These are phyloP conservation scores for Myotis davidii DNA, from an alignment of 2,113 vertebrate species.

Conservation along the genomic window DNA sequence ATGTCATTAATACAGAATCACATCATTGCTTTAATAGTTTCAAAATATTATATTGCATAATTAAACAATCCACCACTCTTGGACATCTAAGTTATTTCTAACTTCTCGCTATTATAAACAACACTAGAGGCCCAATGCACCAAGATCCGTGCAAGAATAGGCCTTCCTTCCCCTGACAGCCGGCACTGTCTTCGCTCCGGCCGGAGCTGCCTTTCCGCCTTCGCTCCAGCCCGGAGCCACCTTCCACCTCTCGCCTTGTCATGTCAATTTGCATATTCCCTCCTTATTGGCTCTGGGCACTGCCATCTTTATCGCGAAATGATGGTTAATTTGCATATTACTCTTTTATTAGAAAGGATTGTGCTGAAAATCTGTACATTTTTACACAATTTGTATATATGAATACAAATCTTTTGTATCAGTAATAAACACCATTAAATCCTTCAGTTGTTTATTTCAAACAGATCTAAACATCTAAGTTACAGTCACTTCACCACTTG, in stretches of 20 bases:
- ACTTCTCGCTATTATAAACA: not conserved
- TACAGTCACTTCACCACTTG: not conserved
- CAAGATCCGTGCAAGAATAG: no score
- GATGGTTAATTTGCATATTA: no score
- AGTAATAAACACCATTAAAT: slow-evolving; percentile 18
- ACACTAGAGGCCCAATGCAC: no score
- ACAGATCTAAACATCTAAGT: not conserved
- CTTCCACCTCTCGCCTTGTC: no score
- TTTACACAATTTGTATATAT: not conserved
- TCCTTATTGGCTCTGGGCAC: no score
- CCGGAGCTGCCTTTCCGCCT: no score
- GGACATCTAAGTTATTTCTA: not conserved
- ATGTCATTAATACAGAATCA: slow-evolving; percentile 20
- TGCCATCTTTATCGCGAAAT: no score
- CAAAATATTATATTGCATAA: not conserved
- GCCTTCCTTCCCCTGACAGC: no score
- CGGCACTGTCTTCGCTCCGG: no score
- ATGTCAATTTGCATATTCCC: no score
- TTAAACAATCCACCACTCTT: not conserved
- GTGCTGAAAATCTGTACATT: not conserved
- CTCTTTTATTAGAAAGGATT: not conserved
- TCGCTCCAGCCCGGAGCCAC: no score
- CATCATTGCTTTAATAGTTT: not conserved
- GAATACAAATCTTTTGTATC: not conserved
- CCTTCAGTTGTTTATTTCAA: not conserved